Evolutionary conservation across 2,797 vertebrate species (phyloP).

Genomic region (Garrulus glandarius): DNA sequence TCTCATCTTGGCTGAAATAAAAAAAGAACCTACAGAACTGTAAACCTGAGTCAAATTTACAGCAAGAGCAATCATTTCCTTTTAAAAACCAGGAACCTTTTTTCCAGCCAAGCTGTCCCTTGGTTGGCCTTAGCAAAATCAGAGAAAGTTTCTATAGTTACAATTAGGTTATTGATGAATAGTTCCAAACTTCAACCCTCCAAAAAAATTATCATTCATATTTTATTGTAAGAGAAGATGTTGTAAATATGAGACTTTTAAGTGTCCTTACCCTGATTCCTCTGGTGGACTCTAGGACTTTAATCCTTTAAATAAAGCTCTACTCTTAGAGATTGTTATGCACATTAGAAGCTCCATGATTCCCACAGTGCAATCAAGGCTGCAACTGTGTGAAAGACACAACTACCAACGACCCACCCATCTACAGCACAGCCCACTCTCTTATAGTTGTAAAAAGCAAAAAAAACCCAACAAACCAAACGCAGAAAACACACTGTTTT

Average conservation of each 20-base stretch:
- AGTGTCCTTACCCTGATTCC: neutral
- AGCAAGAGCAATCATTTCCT: neutral
- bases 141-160: neutral
- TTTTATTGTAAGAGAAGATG: neutral
- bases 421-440: neutral
- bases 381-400: neutral
- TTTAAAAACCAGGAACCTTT: neutral
- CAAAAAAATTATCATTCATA: neutral
- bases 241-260: neutral
- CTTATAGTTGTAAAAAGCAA: neutral
- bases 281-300: neutral
- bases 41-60: neutral
- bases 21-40: neutral
- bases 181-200: neutral
- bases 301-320: neutral
- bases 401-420: neutral
- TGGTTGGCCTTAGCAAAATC: neutral
- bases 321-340: neutral
- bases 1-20: neutral
- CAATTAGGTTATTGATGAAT: neutral
- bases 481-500: accelerated
- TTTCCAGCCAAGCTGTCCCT: neutral
- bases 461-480: neutral
- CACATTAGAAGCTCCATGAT: neutral
- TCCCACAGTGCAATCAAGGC: neutral